A percentile compares a stretch with the other conserved stretches of the same genome.
Conservation (phyloP, 2,797 vertebrate species). For the Remorina albescens region DNA sequence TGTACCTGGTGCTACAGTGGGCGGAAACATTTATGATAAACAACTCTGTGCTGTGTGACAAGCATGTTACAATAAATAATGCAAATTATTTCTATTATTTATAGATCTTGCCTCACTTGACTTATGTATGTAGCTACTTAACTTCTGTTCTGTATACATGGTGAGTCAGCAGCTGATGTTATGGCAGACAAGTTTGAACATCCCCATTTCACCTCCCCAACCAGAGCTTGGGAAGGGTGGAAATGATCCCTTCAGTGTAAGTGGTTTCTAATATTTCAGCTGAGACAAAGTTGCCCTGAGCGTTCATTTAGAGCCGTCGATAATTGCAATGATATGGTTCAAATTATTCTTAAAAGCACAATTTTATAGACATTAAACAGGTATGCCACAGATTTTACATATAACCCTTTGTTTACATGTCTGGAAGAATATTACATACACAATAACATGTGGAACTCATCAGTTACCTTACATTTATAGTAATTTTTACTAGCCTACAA, state of each 20-base stretch:
- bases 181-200: slow-evolving; percentile 56
- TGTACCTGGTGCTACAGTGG: slow-evolving; percentile 3
- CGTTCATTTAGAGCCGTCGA: background rate
- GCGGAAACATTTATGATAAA: slow-evolving; percentile 16
- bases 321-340: background rate
- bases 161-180: slow-evolving; percentile 27
- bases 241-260: slow-evolving; percentile 33
- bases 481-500: background rate
- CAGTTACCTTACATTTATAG: background rate
- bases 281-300: slow-evolving; percentile 10
- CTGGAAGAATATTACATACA: background rate
- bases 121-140: background rate
- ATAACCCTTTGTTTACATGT: background rate
- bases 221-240: too few species aligned
- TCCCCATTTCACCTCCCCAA: slow-evolving; percentile 3
- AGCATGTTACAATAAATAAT: background rate
- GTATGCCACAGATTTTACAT: background rate
- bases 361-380: background rate
- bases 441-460: background rate
- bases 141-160: background rate
- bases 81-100: background rate
- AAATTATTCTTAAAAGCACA: background rate
- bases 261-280: background rate
- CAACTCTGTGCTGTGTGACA: background rate
- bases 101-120: background rate